Evolutionary conservation across 2,888 invertebrate species (phyloP), one percentile per base, ranked within the genome.

Genomic region (Scaptodrosophila latifasciaeformis): DNA sequence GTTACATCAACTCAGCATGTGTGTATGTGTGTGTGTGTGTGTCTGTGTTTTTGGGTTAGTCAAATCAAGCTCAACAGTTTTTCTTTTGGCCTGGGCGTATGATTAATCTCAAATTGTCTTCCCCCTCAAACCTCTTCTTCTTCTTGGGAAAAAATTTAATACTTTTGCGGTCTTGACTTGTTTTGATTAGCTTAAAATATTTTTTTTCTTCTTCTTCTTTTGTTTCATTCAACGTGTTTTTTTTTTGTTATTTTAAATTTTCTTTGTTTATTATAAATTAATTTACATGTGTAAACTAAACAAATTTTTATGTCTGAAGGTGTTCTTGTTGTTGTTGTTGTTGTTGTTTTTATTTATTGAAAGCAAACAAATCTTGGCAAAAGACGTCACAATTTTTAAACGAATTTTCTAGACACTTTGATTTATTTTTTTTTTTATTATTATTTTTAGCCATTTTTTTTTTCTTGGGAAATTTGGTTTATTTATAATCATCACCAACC

Each of bases 51-150:
- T 59, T 62, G 55, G 70, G 46, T 60, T 59, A 51, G 54, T 39
- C 40, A 46, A 68, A 29, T n/a, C n/a, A 53, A 53, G 46, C 57
- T 51, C 5, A 9, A 18, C 46, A 34, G 54, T 63, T 24, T 30
- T 10, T 15, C 17, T 15, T 4, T 9, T n/a, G 5, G 50, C 50
- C 60, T 70, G 57, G 70, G 64, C 77, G 67, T 59, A 59, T 58
- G 54, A 65, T 67, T 67, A 62, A 77, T 66, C 62, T 62, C 49
- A 17, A 34, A 7, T 47, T 44, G 29, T 49, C 27, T 48, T 29
- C n/a, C 12, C n/a, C 15, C 12, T 34, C n/a, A n/a, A n/a, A n/a
- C n/a, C n/a, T n/a, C n/a, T n/a, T n/a, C n/a, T n/a, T n/a, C n/a
- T n/a, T n/a, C n/a, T n/a, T n/a, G n/a, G n/a, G n/a, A n/a, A n/a